Conservation (phyloP, 2,113 vertebrate species). For the Tringa solitaria region DNA sequence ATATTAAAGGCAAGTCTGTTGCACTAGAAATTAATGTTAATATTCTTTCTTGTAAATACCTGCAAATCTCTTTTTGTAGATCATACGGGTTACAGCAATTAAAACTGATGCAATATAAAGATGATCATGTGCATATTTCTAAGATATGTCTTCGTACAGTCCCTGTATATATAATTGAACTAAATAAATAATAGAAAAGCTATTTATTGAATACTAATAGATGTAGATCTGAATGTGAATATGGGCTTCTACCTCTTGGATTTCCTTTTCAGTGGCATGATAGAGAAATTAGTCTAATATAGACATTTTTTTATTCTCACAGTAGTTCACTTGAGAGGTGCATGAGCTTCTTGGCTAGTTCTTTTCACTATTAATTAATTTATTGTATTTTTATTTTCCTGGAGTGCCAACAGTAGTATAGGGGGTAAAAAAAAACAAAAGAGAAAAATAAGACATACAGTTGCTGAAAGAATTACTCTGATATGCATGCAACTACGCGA, state of each 20-base stretch:
- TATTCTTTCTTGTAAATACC: background rate
- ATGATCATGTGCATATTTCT: background rate
- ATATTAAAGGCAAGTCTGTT: background rate
- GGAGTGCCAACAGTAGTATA: background rate
- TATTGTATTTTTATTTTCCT: background rate
- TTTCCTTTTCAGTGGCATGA: background rate
- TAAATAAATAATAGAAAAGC: background rate
- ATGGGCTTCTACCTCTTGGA: background rate
- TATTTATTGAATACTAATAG: background rate
- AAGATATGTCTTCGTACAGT: background rate
- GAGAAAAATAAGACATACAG: background rate
- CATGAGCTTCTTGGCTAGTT: background rate
- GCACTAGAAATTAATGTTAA: background rate
- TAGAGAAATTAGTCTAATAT: background rate
- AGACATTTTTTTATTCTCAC: background rate
- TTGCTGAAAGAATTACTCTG: background rate
- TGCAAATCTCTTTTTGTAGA: background rate
- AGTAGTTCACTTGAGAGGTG: background rate
- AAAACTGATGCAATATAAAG: background rate
- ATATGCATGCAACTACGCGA: background rate
- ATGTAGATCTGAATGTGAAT: background rate
- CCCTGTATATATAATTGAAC: background rate
- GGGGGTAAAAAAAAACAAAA: too few relatives aligned
- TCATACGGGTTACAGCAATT: background rate
- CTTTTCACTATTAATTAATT: background rate